These are phyloP conservation scores for Pheucticus melanocephalus DNA, from an alignment of 2,113 vertebrate genomes.

Conservation along the genomic window DNA sequence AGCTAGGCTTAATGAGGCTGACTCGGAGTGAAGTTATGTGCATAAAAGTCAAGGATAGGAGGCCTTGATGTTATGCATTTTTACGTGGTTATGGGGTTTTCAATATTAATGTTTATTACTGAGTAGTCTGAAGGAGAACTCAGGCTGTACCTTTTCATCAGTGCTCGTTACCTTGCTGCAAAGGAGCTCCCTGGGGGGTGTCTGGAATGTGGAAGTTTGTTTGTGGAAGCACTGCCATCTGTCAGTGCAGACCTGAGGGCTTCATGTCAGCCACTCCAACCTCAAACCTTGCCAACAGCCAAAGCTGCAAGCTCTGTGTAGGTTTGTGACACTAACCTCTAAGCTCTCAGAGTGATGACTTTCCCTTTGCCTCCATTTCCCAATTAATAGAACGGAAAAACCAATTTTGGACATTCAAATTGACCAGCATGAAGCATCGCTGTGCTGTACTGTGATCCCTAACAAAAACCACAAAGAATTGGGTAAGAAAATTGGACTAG, in stretches of 20 bases:
- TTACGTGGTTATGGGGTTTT: neutral
- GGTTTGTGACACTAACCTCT: neutral
- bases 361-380: neutral
- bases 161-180: neutral
- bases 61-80: neutral
- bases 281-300: neutral
- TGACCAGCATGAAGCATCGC: neutral
- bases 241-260: neutral
- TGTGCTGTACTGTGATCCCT: neutral
- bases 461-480: neutral
- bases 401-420: neutral
- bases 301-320: neutral
- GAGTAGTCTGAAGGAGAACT: neutral
- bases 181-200: neutral
- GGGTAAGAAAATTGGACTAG: neutral
- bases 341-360: neutral
- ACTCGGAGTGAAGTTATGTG: conserved; percentile 1
- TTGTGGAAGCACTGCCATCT: neutral
- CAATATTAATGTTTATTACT: conserved; percentile 12
- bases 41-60: conserved; percentile 21
- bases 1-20: conserved; percentile 47
- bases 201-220: neutral
- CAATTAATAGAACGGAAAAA: neutral
- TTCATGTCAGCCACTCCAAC: neutral
- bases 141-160: neutral